A percentile compares a stretch with the other conserved stretches of the same genome.
These are phyloP conservation scores for Ochotona curzoniae DNA, from an alignment of 2,113 vertebrate genomes.

Conservation along the genomic window DNA sequence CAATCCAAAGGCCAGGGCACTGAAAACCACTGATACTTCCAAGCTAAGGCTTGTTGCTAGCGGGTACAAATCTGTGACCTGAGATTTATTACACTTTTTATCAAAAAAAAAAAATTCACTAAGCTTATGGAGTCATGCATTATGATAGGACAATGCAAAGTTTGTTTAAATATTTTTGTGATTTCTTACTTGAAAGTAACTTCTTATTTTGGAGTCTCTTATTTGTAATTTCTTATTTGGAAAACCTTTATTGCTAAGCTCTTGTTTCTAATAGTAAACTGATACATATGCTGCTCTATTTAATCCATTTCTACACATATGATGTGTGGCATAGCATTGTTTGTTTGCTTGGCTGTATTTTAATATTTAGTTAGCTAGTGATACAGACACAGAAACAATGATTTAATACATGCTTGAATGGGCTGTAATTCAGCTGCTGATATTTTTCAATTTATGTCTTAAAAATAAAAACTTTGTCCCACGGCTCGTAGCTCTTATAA, in stretches of 20 bases:
- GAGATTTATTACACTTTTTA: not conserved
- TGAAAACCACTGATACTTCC: slow-evolving; percentile 51
- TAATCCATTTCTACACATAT: not conserved
- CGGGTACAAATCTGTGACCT: slow-evolving; percentile 58
- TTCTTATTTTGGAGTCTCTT: too few relatives aligned
- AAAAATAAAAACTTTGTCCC: not conserved
- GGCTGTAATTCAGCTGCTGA: not conserved
- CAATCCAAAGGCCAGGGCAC: slow-evolving; percentile 67
- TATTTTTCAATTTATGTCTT: not conserved
- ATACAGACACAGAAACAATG: slow-evolving; percentile 34
- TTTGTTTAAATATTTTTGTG: not conserved
- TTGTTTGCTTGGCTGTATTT: slow-evolving; percentile 28
- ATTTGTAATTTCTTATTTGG: not conserved
- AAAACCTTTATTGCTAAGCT: not conserved
- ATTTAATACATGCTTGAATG: not conserved
- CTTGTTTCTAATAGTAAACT: slow-evolving; percentile 18
- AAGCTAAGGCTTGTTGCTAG: slow-evolving; percentile 40
- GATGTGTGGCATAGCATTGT: not conserved
- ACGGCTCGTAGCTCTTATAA: not conserved
- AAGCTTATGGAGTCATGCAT: not conserved
- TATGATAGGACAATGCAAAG: not conserved
- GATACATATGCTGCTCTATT: not conserved
- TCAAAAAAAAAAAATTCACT: not conserved
- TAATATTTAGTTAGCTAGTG: not conserved
- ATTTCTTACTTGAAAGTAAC: not conserved